Evolutionary conservation across 2,113 vertebrate genomes (phyloP).

Genomic region (Oophaga pumilio): DNA sequence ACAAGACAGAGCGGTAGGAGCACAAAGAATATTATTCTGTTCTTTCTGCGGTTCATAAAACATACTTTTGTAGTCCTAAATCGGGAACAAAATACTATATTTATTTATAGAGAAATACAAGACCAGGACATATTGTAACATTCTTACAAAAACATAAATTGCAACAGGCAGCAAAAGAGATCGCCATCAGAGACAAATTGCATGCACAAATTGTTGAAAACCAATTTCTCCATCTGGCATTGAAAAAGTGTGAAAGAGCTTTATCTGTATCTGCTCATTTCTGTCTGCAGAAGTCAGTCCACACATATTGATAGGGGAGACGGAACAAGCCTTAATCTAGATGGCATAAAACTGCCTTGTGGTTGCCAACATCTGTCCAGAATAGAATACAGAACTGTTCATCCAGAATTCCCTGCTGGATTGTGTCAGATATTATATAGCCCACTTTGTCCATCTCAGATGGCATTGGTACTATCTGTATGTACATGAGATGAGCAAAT

Average conservation of each 20-base stretch:
- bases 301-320: slow-evolving; percentile 10
- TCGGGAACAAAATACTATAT: slow-evolving; percentile 7
- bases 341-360: slow-evolving; percentile 1
- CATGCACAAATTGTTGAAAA: slow-evolving; percentile 33
- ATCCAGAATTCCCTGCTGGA: background rate
- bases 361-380: slow-evolving; percentile 17
- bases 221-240: slow-evolving; percentile 40
- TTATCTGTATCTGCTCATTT: slow-evolving; percentile 35
- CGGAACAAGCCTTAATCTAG: slow-evolving; percentile 8
- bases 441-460: background rate
- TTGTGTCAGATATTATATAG: slow-evolving; percentile 3
- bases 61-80: background rate
- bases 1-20: background rate
- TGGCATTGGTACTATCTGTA: background rate
- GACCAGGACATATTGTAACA: background rate
- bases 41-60: background rate
- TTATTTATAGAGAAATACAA: slow-evolving; percentile 19
- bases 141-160: slow-evolving; percentile 27
- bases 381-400: background rate
- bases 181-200: slow-evolving; percentile 32
- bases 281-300: slow-evolving; percentile 1
- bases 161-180: slow-evolving; percentile 21
- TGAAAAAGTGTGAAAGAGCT: slow-evolving; percentile 29
- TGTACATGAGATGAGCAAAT: background rate
- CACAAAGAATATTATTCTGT: slow-evolving; percentile 2